phyloP scores from a whole-genome alignment of 2,113 vertebrate species.

The Channa maculata region DNA sequence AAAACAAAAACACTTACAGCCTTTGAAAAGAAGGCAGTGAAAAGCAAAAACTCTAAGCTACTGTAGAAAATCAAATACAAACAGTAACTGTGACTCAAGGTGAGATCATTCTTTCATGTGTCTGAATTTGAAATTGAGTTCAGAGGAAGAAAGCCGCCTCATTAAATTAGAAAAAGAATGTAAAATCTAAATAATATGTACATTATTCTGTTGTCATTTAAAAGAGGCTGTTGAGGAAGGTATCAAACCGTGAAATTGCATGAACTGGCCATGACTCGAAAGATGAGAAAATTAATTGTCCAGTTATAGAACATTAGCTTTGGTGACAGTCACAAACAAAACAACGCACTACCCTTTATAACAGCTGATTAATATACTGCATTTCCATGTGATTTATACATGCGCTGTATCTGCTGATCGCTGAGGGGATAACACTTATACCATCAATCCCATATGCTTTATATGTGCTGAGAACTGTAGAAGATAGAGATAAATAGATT shows the following conservation, averaged over 20 bases:
- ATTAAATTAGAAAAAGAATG: slow-evolving; percentile 12
- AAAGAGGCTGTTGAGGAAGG: neutral
- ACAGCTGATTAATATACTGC: neutral
- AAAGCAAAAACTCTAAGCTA: slow-evolving; percentile 15
- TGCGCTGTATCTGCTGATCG: neutral
- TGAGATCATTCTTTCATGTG: slow-evolving; percentile 36
- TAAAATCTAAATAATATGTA: neutral
- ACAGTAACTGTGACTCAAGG: slow-evolving; percentile 13
- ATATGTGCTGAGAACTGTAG: neutral
- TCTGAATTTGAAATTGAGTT: slow-evolving; percentile 32
- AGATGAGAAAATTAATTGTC: slow-evolving; percentile 12
- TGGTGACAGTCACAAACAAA: slow-evolving; percentile 7
- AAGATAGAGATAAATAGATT: neutral
- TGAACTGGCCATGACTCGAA: neutral
- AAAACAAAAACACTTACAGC: slow-evolving; percentile 26
- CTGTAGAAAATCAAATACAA: slow-evolving; percentile 30
- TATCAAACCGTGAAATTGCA: slow-evolving; percentile 21
- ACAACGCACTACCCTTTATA: neutral
- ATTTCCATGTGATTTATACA: slow-evolving; percentile 10
- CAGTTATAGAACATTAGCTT: slow-evolving; percentile 20
- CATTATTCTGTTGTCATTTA: slow-evolving; percentile 12
- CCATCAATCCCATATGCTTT: neutral
- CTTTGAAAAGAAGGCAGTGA: slow-evolving; percentile 33
- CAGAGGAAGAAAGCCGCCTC: neutral
- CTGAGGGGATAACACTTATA: neutral